Base-by-base conservation (phyloP, 2,797 vertebrate species). In the Amazonetta brasiliensis region DNA sequence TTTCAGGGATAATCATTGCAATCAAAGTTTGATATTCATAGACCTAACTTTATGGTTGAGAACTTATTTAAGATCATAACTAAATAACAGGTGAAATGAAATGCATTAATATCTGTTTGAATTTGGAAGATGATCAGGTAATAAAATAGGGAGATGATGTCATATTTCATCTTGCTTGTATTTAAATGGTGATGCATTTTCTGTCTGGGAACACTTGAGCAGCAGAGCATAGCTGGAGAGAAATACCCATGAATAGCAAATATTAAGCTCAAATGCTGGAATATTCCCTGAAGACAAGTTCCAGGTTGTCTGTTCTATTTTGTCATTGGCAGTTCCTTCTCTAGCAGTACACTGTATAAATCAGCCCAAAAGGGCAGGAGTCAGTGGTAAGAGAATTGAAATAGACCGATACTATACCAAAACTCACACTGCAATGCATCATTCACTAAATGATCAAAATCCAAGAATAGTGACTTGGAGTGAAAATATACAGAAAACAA, bases 271-370 rank as follows among this genome's bases (percentile, higher is more conserved):
- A 68, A 94, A 88, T 84, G 46, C 44, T 82, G 86, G 74, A 87
- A 72, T 83, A 84, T 77, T 93, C 81, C 83, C 90, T 60, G 58
- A 93, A 92, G 86, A 93, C 20, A 52, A 39, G 37, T 91, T 92
- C 74, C 73, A 95, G 37, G 71, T 90, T 95, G 75, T 89, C 79
- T 93, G 25, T 92, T 92, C 25, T 33, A 60, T 89, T 93, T 92
- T 91, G 41, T 87, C 54, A 78, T 91, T 93, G 93, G 44, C 23
- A 83, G 28, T 52, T 87, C 64, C 33, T 93, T 91, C 58, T 80
- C 44, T 80, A 71, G 44, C 58, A 2, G 4, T 60, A 60, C 19
- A 25, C 41, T 85, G 43, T 60, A 79, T 87, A 90, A 94, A 79
- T 94, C 80, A 90, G 43, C 55, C 41, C 67, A 87, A 79, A 94